Base-by-base conservation (phyloP, 2,888 invertebrate species). In the Catocala fraxini region DNA sequence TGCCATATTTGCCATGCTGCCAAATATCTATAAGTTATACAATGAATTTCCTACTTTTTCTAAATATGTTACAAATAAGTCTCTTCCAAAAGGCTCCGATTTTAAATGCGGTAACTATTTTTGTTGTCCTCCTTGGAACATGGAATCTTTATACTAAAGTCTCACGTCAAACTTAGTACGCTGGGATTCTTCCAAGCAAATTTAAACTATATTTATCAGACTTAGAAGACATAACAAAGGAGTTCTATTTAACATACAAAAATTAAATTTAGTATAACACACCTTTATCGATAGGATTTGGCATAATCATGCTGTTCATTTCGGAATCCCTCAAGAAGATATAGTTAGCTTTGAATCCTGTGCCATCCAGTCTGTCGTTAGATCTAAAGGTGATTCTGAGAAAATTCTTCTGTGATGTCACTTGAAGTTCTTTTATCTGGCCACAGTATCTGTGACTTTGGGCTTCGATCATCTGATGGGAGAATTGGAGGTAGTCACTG, bases 401-500 rank as follows among this genome's bases (percentile, higher is more conserved):
- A 94, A 98, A 99, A 83, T 97, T 97, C 68, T 97, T 96, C 84
- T 98, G 98, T 0, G 99, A 99, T 62, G 96, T 96, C 41, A 98
- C 95, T 81, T 96, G 96, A 78, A 98, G 96, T 77, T 97, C 97
- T 77, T 95, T 96, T 65, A 96, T 89, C 78, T 97, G 96, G 1
- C 99, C 99, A 87, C 99, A 99, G 84, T 98, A 96, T 68, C 98
- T 95, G 12, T 96, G 95, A 87, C 97, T 97, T 70, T 98, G 95
- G 84, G 98, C 97, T 57, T 97, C 95, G 42, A 97, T 96, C 95
- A 97, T 96, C 88, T 97, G 98, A 93, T 98, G 99, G 25, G 98
- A 98, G 89, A 99, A 98, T 85, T 99, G 98, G 7, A 99, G 97
- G 91, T 97, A 99, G 90, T 99, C 99, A 81, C 99, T 99, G 15